Base-by-base conservation (phyloP, 2,888 invertebrate species). In the Megamerina dolium region DNA sequence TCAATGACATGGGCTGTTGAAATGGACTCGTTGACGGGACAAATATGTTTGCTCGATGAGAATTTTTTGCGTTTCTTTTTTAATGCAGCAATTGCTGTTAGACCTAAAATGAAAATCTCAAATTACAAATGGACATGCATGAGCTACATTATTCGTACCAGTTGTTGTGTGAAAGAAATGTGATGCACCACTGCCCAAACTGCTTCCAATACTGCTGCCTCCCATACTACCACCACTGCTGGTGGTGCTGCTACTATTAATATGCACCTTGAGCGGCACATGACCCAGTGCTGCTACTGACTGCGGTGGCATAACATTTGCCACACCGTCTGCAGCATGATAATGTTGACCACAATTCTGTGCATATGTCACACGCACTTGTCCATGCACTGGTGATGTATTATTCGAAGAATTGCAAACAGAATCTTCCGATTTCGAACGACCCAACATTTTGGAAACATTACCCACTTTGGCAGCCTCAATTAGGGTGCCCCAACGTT, bases 391-490 rank as follows among this genome's bases (percentile, higher is more conserved):
- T 0, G 80, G 80, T 1, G 76, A 75, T 49, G 75, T 81, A 66
- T 74, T 81, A 63, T 74, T 79, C 41, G 75, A 74, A 23, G 75
- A 74, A 48, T 72, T 73, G 65, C 77, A 75, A 58, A 90, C 87
- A 9, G 89, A 90, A 68, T 90, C 90, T 70, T 90, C 89, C 3
- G 89, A 89, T 54, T 83, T 76, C 35, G 83, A 83, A 54, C 86
- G 78, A 21, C 88, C 87, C 52, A 89, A 84, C 59, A 90, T 77
- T 50, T 86, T 78, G 19, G 86, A 83, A 37, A 89, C 86, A 58
- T 83, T 79, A 20, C 87, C 87, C 48, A 83, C 81, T 61, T 86
- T 85, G 31, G 90, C 88, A 34, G 90, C 89, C 66, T 90, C 89
- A 64, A 90, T 89, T 48, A 90, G 75, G 30, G 89, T 88, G 67